phyloP scores from a whole-genome alignment of 2,797 vertebrate species.

The Rhincodon typus region DNA sequence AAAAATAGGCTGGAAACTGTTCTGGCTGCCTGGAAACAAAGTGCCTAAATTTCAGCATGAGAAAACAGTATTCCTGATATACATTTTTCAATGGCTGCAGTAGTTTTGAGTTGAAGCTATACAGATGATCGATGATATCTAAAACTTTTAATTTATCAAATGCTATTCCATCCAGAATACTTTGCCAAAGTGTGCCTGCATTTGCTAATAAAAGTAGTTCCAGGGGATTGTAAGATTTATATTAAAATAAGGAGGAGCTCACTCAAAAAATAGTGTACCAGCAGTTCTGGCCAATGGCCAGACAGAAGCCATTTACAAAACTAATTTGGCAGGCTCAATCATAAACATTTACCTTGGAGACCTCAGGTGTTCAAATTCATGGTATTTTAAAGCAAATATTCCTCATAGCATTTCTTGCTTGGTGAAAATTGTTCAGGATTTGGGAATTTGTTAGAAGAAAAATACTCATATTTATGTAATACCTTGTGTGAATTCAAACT shows the following conservation, averaged over 20 bases:
- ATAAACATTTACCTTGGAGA: background rate
- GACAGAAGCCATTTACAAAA: constrained; percentile 4
- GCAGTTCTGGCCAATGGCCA: constrained; percentile 46
- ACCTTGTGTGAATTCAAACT: too few species aligned
- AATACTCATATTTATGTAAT: background rate
- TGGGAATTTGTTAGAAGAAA: background rate
- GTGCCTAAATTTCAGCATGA: constrained; percentile 73
- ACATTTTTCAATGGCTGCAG: constrained; percentile 61
- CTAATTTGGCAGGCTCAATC: constrained; percentile 24
- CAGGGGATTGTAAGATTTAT: constrained; percentile 60
- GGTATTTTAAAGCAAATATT: background rate
- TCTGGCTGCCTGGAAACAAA: constrained; percentile 81
- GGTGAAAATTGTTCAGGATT: too few species aligned
- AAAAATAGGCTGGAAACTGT: constrained; percentile 85
- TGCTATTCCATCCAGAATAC: constrained; percentile 53
- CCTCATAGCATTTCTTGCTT: too few species aligned
- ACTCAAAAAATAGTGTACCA: constrained; percentile 51
- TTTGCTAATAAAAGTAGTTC: constrained; percentile 55
- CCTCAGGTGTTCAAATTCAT: background rate
- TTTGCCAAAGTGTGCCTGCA: constrained; percentile 49
- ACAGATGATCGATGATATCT: constrained; percentile 55
- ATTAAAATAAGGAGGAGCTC: constrained; percentile 48
- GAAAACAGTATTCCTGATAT: constrained; percentile 70
- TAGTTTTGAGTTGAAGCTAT: constrained; percentile 50
- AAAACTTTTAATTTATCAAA: constrained; percentile 50